phyloP scores from a whole-genome alignment of 2,797 vertebrate species.

The Acridotheres tristis region DNA sequence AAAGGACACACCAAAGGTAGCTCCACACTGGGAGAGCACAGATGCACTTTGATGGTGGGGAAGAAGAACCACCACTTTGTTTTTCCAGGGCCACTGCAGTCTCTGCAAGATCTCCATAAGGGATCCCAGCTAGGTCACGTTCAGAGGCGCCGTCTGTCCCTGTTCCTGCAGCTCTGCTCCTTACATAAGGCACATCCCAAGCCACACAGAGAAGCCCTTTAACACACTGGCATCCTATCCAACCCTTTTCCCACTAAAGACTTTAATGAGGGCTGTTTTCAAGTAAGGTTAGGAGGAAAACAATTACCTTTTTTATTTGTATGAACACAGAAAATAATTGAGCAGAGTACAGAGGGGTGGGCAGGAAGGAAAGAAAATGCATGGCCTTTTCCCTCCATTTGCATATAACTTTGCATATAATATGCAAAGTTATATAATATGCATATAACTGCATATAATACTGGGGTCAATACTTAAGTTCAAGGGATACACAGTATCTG shows the following conservation, averaged over 20 bases:
- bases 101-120: background rate
- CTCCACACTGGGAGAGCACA: background rate
- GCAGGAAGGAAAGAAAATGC: background rate
- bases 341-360: background rate
- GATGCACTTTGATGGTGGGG: background rate
- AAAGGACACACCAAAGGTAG: accelerated
- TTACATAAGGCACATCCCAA: background rate
- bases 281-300: slow-evolving; percentile 26
- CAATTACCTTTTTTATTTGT: slow-evolving; percentile 19
- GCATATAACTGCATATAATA: background rate
- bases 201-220: slow-evolving; percentile 7
- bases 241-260: background rate
- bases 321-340: background rate
- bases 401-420: background rate
- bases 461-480: background rate
- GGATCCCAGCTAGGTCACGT: background rate
- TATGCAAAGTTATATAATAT: too few species aligned
- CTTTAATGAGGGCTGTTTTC: slow-evolving; percentile 46
- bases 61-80: background rate
- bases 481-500: background rate
- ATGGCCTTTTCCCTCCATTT: background rate
- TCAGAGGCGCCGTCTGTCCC: background rate
- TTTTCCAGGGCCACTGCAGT: background rate
- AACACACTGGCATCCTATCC: background rate
- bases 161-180: background rate